Conservation (phyloP, 1,140 invertebrate genomes). For the Drosophila virilis region DNA sequence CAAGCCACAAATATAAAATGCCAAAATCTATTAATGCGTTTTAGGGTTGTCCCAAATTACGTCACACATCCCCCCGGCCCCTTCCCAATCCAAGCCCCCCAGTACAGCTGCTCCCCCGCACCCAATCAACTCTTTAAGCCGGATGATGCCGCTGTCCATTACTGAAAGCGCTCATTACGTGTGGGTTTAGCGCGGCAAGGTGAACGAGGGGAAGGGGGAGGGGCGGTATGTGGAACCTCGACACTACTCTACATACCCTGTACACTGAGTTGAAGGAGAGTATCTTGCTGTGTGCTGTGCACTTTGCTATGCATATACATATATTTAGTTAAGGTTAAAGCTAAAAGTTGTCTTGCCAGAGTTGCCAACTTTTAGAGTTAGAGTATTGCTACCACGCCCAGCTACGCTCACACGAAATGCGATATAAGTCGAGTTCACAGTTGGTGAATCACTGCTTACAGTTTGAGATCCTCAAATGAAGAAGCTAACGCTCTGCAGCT, state of each 20-base stretch:
- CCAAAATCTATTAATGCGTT: slow-evolving; percentile 55
- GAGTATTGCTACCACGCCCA: no score
- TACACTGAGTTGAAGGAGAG: neutral
- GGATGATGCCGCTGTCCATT: slow-evolving; percentile 35
- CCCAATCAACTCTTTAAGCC: neutral
- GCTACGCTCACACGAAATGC: no score
- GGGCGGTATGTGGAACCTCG: neutral
- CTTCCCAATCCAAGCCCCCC: neutral
- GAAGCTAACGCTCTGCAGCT: no score
- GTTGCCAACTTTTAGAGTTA: no score
- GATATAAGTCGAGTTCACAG: no score
- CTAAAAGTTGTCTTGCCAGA: no score
- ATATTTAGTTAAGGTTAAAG: no score
- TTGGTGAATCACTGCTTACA: no score
- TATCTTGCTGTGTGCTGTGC: no score
- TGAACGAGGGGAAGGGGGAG: no score
- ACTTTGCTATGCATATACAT: no score
- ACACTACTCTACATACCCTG: slow-evolving; percentile 35
- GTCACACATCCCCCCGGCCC: neutral
- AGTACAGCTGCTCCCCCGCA: neutral
- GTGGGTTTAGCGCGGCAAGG: neutral
- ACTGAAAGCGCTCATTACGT: slow-evolving; percentile 30
- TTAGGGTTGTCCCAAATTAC: slow-evolving; percentile 24
- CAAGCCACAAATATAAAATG: slow-evolving; percentile 44
- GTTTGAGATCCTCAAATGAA: no score